Evolutionary conservation across 2,888 invertebrate genomes (phyloP).

Genomic region (Sesia bembeciformis): DNA sequence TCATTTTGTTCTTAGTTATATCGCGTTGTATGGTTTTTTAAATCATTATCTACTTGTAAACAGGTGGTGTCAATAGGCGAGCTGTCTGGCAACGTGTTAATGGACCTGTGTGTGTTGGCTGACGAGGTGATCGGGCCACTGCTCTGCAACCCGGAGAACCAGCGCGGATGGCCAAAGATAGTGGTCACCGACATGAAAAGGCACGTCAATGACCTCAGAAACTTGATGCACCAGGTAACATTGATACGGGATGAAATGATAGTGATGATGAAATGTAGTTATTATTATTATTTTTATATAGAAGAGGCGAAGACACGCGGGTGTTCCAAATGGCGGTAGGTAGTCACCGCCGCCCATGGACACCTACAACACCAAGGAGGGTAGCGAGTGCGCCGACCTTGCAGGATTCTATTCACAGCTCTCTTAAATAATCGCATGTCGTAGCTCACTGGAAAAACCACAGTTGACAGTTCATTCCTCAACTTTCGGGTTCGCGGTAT

Average conservation of each 20-base stretch:
- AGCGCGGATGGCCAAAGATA: slow-evolving; percentile 82
- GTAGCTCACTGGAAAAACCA: too few relatives aligned
- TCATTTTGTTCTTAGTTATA: too few relatives aligned
- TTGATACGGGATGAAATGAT: too few relatives aligned
- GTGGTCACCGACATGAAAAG: slow-evolving; percentile 81
- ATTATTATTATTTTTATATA: not conserved
- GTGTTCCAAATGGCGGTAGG: not conserved
- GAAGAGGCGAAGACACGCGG: not conserved
- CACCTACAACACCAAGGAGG: not conserved
- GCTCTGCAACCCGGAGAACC: slow-evolving; percentile 80
- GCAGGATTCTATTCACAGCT: not conserved
- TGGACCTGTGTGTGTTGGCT: slow-evolving; percentile 79
- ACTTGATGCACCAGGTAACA: slow-evolving; percentile 79
- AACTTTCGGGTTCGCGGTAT: too few relatives aligned
- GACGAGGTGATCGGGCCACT: slow-evolving; percentile 84
- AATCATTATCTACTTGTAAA: too few relatives aligned
- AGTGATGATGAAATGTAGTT: too few relatives aligned
- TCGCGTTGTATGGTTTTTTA: too few relatives aligned
- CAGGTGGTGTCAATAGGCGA: slow-evolving; percentile 80
- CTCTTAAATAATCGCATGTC: too few relatives aligned
- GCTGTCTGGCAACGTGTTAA: slow-evolving; percentile 80
- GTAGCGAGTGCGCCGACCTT: not conserved
- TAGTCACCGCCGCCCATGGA: not conserved
- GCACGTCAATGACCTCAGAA: slow-evolving; percentile 80
- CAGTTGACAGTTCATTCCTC: too few relatives aligned